Evolutionary conservation across 2,113 vertebrate species (phyloP).

Genomic region (Gymnogyps californianus): DNA sequence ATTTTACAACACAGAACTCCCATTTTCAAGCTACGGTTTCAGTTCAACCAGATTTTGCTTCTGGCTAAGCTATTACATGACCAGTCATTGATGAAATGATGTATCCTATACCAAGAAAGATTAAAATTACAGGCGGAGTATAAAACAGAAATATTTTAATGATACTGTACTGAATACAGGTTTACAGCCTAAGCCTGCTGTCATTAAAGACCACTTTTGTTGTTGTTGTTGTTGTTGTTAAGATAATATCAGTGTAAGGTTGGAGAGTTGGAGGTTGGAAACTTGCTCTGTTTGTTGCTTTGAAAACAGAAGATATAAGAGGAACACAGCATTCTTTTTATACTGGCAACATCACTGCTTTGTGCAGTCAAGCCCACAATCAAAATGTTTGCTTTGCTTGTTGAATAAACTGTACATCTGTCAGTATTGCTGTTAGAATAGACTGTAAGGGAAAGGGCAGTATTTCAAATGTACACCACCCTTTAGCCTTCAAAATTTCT

Average conservation of each 20-base stretch:
- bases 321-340: neutral
- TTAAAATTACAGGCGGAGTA: neutral
- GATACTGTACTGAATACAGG: neutral
- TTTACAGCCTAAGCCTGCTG: neutral
- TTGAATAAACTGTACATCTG: slow-evolving; percentile 14
- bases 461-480: neutral
- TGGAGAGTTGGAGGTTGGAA: neutral
- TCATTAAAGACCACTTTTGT: neutral
- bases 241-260: neutral
- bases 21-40: neutral
- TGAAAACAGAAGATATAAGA: neutral
- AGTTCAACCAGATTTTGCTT: neutral
- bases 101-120: neutral
- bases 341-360: neutral
- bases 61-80: neutral
- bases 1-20: neutral
- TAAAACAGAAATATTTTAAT: neutral
- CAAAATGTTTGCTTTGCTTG: slow-evolving; percentile 6
- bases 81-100: neutral
- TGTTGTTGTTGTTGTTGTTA: neutral
- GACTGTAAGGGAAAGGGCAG: neutral
- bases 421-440: neutral
- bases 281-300: neutral
- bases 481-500: neutral
- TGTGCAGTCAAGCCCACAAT: neutral